Percentiles rank a stretch among this genome's conserved stretches.
Evolutionary conservation across 2,797 vertebrate species (phyloP).

Genomic region (Garrulus glandarius): DNA sequence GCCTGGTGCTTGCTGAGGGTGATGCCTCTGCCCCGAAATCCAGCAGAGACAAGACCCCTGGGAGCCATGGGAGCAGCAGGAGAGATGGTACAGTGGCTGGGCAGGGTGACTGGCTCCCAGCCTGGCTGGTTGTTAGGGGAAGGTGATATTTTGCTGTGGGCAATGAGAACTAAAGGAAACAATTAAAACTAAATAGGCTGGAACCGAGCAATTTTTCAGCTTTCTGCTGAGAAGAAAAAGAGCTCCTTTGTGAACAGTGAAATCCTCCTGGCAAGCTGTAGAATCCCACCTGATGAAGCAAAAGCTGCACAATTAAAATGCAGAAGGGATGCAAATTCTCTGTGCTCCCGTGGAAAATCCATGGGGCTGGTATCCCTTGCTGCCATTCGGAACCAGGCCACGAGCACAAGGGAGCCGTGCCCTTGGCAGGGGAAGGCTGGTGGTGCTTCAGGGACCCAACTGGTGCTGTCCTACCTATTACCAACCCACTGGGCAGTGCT

Average conservation of each 20-base stretch:
- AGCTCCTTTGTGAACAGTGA: background rate
- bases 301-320: background rate
- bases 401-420: fast-evolving
- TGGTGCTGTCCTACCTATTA: background rate
- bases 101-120: background rate
- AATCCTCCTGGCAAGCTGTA: background rate
- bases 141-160: background rate
- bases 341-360: background rate
- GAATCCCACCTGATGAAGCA: background rate
- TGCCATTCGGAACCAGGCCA: fast-evolving
- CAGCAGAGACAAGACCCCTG: background rate
- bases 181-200: constrained; percentile 49
- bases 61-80: background rate
- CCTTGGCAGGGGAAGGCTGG: background rate
- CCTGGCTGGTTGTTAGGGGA: background rate
- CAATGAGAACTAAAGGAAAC: constrained; percentile 18
- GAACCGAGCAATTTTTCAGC: background rate
- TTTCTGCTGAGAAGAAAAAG: background rate
- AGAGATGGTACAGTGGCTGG: background rate
- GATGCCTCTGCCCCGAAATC: background rate
- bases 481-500: background rate
- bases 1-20: fast-evolving
- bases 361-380: fast-evolving
- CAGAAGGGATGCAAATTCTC: background rate
- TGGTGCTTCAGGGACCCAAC: background rate